Percentiles rank a stretch among this genome's conserved stretches.
These are phyloP conservation scores for Erebia palarica DNA, from an alignment of 2,888 invertebrate species.

Conservation along the genomic window DNA sequence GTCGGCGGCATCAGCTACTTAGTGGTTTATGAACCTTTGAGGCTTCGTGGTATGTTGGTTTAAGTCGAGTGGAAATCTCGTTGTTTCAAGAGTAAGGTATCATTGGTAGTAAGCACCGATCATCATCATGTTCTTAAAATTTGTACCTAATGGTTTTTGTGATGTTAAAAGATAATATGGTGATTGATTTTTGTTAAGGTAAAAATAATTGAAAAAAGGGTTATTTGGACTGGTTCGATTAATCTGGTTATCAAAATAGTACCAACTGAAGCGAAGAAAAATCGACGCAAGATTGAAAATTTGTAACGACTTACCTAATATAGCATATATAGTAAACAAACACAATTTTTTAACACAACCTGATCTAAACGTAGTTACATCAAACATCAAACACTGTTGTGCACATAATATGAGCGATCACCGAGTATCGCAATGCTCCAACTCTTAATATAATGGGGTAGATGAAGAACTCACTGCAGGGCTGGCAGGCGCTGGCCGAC, in stretches of 20 bases:
- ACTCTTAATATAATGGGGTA: slow-evolving; percentile 28
- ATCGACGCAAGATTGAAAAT: not conserved
- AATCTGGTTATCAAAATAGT: not conserved
- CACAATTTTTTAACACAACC: slow-evolving; percentile 18
- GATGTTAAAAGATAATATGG: too few relatives aligned
- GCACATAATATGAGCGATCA: slow-evolving; percentile 6
- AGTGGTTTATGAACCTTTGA: not conserved
- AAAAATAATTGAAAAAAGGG: too few relatives aligned
- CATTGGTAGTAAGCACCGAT: not conserved
- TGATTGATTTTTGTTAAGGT: too few relatives aligned
- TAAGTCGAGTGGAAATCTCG: not conserved
- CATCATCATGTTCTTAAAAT: too few relatives aligned
- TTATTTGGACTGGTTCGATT: too few relatives aligned
- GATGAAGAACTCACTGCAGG: slow-evolving; percentile 71
- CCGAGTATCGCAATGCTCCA: not conserved
- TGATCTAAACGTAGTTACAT: not conserved
- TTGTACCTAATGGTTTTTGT: too few relatives aligned
- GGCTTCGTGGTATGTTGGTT: too few relatives aligned
- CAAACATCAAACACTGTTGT: slow-evolving; percentile 20
- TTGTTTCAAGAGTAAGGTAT: not conserved
- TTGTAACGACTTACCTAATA: slow-evolving; percentile 18
- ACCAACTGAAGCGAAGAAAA: not conserved
- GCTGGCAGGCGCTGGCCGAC: slow-evolving; percentile 67
- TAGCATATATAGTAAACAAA: slow-evolving; percentile 9
- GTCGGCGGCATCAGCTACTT: too few relatives aligned